Conservation (phyloP, 2,888 invertebrate species). For the Phortica okadai region DNA sequence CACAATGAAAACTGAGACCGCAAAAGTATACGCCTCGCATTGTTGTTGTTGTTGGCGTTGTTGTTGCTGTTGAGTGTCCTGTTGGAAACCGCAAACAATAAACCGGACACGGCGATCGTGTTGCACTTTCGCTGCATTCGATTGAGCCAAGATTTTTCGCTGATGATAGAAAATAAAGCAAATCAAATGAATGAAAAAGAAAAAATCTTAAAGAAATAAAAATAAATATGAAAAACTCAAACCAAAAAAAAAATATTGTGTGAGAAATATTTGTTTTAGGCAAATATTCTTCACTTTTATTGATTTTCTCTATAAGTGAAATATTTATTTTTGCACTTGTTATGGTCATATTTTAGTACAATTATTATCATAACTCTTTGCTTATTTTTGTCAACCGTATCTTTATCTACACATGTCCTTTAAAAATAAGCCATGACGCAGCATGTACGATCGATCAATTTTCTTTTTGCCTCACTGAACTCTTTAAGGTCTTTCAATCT, state of each 20-base stretch:
- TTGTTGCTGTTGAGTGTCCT: constrained; percentile 49
- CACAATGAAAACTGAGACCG: constrained; percentile 69
- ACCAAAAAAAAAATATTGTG: not conserved
- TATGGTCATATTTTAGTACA: not conserved
- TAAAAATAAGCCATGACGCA: not conserved
- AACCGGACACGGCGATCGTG: constrained; percentile 70
- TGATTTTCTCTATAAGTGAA: not conserved
- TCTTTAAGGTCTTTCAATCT: not conserved
- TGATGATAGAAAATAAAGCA: constrained; percentile 13
- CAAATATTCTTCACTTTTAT: not conserved
- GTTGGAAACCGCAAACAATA: constrained; percentile 59
- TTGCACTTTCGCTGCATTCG: constrained; percentile 61
- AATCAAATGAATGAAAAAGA: constrained; percentile 40
- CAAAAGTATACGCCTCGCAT: constrained; percentile 58
- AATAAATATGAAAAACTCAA: not conserved
- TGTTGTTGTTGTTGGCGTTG: not conserved
- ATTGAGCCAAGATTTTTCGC: constrained; percentile 14
- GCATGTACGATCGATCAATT: not conserved
- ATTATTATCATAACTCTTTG: constrained; percentile 10
- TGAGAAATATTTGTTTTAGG: not conserved
- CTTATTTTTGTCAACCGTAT: not conserved
- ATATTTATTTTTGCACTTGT: not conserved
- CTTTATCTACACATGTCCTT: not conserved
- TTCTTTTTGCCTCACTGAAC: not conserved
- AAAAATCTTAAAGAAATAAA: not conserved